phyloP scores from a whole-genome alignment of 2,113 vertebrate genomes.

The Elaphurus davidianus region DNA sequence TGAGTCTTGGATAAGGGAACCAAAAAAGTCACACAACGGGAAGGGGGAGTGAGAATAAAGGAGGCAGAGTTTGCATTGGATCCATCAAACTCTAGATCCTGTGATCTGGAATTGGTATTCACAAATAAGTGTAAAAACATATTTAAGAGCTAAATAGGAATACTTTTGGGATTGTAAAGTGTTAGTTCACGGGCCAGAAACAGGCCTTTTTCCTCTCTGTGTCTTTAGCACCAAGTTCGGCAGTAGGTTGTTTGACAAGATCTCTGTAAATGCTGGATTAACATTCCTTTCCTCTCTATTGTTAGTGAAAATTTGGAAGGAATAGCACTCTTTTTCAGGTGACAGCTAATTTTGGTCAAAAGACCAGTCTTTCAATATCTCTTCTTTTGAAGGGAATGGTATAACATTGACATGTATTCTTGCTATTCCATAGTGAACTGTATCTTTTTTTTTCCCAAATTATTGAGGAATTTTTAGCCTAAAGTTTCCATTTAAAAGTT shows the following conservation, averaged over 20 bases:
- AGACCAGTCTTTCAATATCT: background rate
- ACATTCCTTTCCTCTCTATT: background rate
- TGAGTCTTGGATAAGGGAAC: background rate
- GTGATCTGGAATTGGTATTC: background rate
- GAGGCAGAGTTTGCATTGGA: background rate
- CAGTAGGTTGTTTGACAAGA: background rate
- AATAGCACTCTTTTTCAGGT: background rate
- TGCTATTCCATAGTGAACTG: conserved; percentile 16
- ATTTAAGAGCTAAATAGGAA: background rate
- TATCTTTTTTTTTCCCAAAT: conserved; percentile 17
- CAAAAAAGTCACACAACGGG: background rate
- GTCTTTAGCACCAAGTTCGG: background rate
- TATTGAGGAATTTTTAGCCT: conserved; percentile 71
- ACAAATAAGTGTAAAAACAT: background rate
- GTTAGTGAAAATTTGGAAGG: background rate
- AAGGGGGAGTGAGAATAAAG: background rate
- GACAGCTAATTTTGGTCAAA: background rate
- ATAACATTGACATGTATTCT: background rate
- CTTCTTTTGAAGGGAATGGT: background rate
- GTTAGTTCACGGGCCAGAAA: background rate
- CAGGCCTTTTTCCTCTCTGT: background rate
- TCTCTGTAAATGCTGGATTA: background rate
- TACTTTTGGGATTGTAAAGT: background rate
- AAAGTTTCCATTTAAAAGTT: conserved; percentile 74
- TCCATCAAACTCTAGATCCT: background rate